Conservation (phyloP, 2,797 vertebrate genomes). For the Emys orbicularis region DNA sequence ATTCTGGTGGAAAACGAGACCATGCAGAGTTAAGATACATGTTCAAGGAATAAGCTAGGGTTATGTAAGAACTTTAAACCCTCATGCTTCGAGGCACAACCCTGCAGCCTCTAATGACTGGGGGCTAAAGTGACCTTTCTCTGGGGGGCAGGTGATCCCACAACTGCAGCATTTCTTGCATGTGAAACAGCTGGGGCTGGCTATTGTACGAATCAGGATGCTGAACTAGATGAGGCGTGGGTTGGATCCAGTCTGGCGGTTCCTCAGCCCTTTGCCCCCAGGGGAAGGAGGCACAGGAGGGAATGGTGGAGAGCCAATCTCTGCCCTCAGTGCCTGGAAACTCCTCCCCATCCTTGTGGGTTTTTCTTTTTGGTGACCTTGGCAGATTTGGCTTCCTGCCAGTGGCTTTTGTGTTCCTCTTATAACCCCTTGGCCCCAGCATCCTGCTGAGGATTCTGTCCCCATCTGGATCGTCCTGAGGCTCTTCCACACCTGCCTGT, state of each 20-base stretch:
- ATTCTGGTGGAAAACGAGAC: not conserved
- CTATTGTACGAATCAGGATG: not conserved
- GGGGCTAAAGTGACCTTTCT: not conserved
- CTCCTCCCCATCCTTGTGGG: not conserved
- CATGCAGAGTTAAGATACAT: not conserved
- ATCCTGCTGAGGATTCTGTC: not conserved
- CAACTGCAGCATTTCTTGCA: not conserved
- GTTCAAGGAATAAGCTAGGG: not conserved
- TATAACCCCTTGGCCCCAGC: not conserved
- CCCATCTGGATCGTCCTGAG: not conserved
- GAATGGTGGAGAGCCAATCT: not conserved
- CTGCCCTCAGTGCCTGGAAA: not conserved
- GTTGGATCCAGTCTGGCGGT: no score
- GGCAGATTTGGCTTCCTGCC: not conserved
- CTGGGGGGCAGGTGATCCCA: not conserved
- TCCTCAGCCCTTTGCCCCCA: no score
- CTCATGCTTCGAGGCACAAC: not conserved
- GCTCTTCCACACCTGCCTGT: not conserved
- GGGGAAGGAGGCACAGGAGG: not conserved
- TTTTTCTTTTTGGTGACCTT: not conserved
- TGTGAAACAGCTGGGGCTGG: not conserved
- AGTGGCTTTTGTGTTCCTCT: not conserved
- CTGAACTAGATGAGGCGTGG: not conserved
- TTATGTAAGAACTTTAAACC: not conserved
- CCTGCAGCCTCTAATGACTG: not conserved